Conservation (phyloP, 2,888 invertebrate species). For the Zhengitettix transpicula region DNA sequence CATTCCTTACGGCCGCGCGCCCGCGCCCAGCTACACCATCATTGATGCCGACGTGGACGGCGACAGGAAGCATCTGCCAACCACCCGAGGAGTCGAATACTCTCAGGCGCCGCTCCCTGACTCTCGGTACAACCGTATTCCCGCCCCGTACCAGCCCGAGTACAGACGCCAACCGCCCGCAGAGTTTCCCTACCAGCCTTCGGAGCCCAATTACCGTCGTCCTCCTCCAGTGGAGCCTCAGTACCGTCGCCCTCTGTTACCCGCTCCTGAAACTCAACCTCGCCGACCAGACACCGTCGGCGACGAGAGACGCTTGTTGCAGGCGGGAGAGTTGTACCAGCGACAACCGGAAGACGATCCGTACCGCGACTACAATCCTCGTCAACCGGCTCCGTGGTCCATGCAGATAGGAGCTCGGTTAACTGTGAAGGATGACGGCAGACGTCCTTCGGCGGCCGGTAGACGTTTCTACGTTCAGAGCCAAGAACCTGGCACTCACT, state of each 20-base stretch:
- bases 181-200: neutral
- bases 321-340: neutral
- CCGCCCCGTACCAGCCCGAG: slow-evolving; percentile 10
- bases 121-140: slow-evolving; percentile 8
- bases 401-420: slow-evolving; percentile 14
- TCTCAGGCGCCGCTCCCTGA: neutral
- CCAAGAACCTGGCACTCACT: slow-evolving; percentile 4
- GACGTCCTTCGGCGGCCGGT: slow-evolving; percentile 5
- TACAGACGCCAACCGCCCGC: neutral
- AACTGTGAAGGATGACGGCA: slow-evolving; percentile 14
- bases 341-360: slow-evolving; percentile 7
- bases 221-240: neutral
- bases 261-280: neutral
- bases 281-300: too few species aligned
- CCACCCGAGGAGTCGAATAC: neutral
- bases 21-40: slow-evolving; percentile 10
- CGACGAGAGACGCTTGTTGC: neutral
- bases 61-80: neutral
- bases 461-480: slow-evolving; percentile 13
- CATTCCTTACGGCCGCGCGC: neutral
- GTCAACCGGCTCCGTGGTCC: slow-evolving; percentile 14
- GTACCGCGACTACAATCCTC: slow-evolving; percentile 13
- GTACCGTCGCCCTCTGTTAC: neutral
- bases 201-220: neutral
- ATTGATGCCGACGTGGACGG: slow-evolving; percentile 7